A percentile compares a stretch with the other conserved stretches of the same genome.
Conservation (phyloP, 2,888 invertebrate genomes). For the Parnassius glacialis region DNA sequence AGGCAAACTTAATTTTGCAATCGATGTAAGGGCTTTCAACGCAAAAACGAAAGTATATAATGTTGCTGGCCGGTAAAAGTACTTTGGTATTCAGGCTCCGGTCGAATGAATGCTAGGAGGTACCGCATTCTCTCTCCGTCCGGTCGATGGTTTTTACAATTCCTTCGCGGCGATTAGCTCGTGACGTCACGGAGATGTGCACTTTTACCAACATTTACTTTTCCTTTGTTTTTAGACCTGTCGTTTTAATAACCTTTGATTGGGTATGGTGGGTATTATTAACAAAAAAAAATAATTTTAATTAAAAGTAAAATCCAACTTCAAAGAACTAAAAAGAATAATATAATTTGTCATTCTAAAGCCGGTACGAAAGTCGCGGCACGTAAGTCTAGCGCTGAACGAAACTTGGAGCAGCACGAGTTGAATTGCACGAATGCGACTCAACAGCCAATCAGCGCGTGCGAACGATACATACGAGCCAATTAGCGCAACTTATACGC, state of each 20-base stretch:
- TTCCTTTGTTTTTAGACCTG: not conserved
- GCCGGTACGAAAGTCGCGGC: too few species aligned
- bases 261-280: not conserved
- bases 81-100: conserved; percentile 12
- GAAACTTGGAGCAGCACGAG: too few species aligned
- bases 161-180: conserved; percentile 41
- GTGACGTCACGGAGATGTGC: conserved; percentile 40
- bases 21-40: not conserved
- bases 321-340: too few species aligned
- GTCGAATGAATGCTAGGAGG: conserved; percentile 10
- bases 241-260: not conserved
- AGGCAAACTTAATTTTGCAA: conserved; percentile 12
- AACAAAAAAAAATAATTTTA: too few species aligned
- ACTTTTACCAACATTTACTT: conserved; percentile 49
- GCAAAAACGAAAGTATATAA: not conserved
- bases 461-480: too few species aligned
- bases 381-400: too few species aligned
- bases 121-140: conserved; percentile 43
- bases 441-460: too few species aligned
- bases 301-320: too few species aligned
- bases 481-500: too few species aligned
- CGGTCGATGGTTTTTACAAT: conserved; percentile 58
- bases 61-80: conserved; percentile 5
- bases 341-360: too few species aligned
- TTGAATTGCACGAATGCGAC: too few species aligned